These are phyloP conservation scores for Procambarus virginalis DNA, from an alignment of 1,140 invertebrate species.

Conservation along the genomic window DNA sequence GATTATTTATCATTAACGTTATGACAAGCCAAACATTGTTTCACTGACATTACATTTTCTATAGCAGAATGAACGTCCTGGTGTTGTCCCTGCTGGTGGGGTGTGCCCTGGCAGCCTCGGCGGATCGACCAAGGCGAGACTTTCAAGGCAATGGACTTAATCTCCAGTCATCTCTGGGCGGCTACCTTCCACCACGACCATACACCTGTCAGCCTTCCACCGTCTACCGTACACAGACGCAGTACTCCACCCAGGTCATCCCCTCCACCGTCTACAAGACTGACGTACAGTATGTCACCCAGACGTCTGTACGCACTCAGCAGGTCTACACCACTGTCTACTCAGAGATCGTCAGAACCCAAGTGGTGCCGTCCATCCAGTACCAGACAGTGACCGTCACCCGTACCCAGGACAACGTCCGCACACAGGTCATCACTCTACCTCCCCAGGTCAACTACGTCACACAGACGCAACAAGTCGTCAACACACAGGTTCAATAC, in stretches of 20 bases:
- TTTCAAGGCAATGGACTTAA: background rate
- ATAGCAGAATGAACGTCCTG: constrained; percentile 5
- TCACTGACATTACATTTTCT: background rate
- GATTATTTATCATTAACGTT: too few relatives aligned
- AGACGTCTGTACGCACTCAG: constrained; percentile 26
- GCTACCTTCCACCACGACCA: constrained; percentile 31
- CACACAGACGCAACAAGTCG: constrained; percentile 40
- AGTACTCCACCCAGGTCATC: constrained; percentile 53
- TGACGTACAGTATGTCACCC: constrained; percentile 50
- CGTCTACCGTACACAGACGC: constrained; percentile 48
- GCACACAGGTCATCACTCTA: constrained; percentile 47
- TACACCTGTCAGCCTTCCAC: constrained; percentile 42
- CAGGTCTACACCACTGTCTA: constrained; percentile 48
- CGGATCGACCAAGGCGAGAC: constrained; percentile 10
- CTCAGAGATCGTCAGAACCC: constrained; percentile 42
- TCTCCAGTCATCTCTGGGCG: constrained; percentile 12
- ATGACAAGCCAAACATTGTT: too few relatives aligned
- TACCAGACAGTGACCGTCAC: constrained; percentile 51
- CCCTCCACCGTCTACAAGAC: constrained; percentile 49
- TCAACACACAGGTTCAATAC: constrained; percentile 49
- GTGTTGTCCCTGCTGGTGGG: constrained; percentile 9
- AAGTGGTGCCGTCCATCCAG: constrained; percentile 17
- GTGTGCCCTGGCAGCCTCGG: constrained; percentile 2
- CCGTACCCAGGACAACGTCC: constrained; percentile 42
- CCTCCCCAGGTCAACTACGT: constrained; percentile 56